Evolutionary conservation across 2,113 vertebrate species (phyloP), one percentile per base, ranked within the genome.

Genomic region (Sialia sialis): DNA sequence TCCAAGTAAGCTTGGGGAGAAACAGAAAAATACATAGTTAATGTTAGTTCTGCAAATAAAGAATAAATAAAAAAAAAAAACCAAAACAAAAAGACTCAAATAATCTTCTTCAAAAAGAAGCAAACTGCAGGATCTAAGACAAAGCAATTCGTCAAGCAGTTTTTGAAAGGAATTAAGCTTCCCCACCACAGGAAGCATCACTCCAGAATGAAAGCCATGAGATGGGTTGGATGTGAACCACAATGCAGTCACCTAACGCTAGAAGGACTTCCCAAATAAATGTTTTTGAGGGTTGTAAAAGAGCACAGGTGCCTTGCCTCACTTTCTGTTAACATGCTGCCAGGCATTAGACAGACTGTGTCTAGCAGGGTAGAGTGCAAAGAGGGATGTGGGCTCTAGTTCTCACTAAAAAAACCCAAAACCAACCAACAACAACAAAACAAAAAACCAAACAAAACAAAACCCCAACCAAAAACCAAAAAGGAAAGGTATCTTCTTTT

Each of bases 1-100:
- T 99, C 99, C 99, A 99, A 98, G 99, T 99, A 98, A 99, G 99
- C 99, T 99, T 99, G 98, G 96, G 98, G 98, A 98, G 93, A 98
- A 98, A 98, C 97, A 96, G 98, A 97, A 98, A 96, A 98, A 98
- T 97, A 98, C 96, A 98, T 17, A 96, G 89, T 98, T 98, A 98
- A 98, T 36, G 93, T 97, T 97, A 98, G 96, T 94, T 90, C 82
- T 91, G 93, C 80, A 93, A 93, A 87, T 84, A 94, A 95, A 70
- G 85, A 93, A 85, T 72, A 74, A 81, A 84, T 5, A 19, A n/a
- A 12, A 43, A 38, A 36, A 44, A 36, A 11, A 1, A 51, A 52
- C 16, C 11, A 18, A 78, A 70, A 5, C 46, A 54, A 78, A 79
- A 76, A 69, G 84, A 54, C 43, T 25, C 75, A 87, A 96, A 90